These are phyloP conservation scores for Platalea minor DNA, from an alignment of 2,797 vertebrate genomes.

Conservation along the genomic window DNA sequence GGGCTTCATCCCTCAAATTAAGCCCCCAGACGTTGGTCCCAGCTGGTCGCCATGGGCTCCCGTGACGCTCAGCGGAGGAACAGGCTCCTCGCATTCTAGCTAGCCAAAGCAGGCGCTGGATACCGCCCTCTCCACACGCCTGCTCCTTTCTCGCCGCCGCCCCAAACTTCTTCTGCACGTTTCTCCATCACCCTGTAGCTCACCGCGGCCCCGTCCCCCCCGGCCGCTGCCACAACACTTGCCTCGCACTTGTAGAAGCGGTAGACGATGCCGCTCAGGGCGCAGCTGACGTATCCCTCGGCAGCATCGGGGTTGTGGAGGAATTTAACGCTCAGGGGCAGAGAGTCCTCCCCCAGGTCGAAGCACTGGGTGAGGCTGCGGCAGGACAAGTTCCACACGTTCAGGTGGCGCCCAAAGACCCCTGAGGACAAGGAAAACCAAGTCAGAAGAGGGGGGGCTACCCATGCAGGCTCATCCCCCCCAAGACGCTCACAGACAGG, in stretches of 20 bases:
- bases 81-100: background rate
- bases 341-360: conserved; percentile 83
- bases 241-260: conserved; percentile 86
- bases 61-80: too few relatives aligned
- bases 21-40: background rate
- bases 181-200: background rate
- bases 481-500: accelerated
- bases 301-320: conserved; percentile 83
- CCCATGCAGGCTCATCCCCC: accelerated
- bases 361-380: conserved; percentile 82
- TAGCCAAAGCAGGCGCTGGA: background rate
- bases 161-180: accelerated
- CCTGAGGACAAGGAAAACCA: conserved; percentile 65
- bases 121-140: background rate
- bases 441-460: background rate
- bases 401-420: conserved; percentile 77
- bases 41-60: background rate
- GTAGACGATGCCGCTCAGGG: conserved; percentile 80
- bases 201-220: background rate
- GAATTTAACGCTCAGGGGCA: conserved; percentile 87
- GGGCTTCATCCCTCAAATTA: background rate
- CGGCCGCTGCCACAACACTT: background rate
- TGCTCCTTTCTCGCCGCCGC: background rate
- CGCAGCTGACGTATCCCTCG: conserved; percentile 89
- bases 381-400: conserved; percentile 88